phyloP scores from a whole-genome alignment of 2,888 invertebrate genomes.

The Phalangium opilio region DNA sequence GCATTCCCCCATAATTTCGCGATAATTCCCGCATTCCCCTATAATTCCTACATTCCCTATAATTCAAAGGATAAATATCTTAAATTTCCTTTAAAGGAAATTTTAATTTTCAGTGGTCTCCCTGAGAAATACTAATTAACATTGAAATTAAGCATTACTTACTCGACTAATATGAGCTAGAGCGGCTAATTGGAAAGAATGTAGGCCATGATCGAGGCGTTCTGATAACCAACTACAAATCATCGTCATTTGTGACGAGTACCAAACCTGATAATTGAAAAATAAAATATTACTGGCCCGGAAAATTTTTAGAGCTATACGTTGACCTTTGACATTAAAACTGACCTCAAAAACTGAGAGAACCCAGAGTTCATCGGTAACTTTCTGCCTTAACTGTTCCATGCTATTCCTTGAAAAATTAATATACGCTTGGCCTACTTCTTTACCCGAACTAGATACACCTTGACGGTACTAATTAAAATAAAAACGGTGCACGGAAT shows the following conservation, averaged over 20 bases:
- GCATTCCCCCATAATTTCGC: too few species aligned
- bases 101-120: too few species aligned
- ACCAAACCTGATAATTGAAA: constrained; percentile 62
- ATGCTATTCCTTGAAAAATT: constrained; percentile 94
- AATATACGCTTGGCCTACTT: constrained; percentile 93
- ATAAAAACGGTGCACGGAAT: too few species aligned
- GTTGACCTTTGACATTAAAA: too few species aligned
- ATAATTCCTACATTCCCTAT: too few species aligned
- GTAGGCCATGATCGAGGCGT: constrained; percentile 77
- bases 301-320: too few species aligned
- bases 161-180: constrained; percentile 90
- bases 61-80: too few species aligned
- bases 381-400: constrained; percentile 95
- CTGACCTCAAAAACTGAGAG: constrained; percentile 57
- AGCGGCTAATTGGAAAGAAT: constrained; percentile 94
- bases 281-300: constrained; percentile 5
- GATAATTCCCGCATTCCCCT: too few species aligned
- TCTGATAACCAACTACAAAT: constrained; percentile 88
- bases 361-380: constrained; percentile 71
- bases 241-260: constrained; percentile 81
- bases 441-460: constrained; percentile 86
- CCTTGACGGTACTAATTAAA: constrained; percentile 41
- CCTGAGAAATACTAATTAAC: too few species aligned
- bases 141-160: too few species aligned
- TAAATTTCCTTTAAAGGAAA: too few species aligned